These are phyloP conservation scores for Incurvaria masculella DNA, from an alignment of 2,888 invertebrate genomes.

Conservation along the genomic window DNA sequence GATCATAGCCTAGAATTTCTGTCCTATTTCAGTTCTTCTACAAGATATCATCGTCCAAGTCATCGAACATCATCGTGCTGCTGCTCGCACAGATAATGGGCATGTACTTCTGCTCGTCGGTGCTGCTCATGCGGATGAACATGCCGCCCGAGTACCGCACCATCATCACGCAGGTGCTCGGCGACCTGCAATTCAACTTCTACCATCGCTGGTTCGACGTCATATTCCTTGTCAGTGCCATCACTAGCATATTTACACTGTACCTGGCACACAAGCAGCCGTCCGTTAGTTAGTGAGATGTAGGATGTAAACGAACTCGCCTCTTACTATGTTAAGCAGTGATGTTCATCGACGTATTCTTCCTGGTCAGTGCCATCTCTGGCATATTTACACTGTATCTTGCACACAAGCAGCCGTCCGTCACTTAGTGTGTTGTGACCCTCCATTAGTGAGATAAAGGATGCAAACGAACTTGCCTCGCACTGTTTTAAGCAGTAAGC, in stretches of 20 bases:
- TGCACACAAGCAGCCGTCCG: conserved; percentile 86
- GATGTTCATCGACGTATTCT: conserved; percentile 99
- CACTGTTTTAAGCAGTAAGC: too few relatives aligned
- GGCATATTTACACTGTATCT: conserved; percentile 95
- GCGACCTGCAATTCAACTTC: conserved; percentile 97
- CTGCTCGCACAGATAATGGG: conserved; percentile 99
- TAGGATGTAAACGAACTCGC: too few relatives aligned
- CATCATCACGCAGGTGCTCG: conserved; percentile 83
- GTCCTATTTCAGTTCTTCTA: conserved; percentile 84
- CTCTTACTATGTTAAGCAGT: too few relatives aligned
- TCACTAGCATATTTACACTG: conserved; percentile 92
- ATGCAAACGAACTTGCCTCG: too few relatives aligned
- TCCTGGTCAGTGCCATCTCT: conserved; percentile 92
- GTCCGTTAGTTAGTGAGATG: conserved; percentile 47
- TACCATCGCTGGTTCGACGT: conserved; percentile 99
- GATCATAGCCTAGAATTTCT: too few relatives aligned
- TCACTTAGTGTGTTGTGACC: too few relatives aligned
- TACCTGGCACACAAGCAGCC: conserved; percentile 93
- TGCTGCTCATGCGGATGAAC: conserved; percentile 97
- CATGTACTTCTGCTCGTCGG: conserved; percentile 99
- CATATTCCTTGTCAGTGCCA: conserved; percentile 94
- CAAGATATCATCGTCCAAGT: conserved; percentile 97
- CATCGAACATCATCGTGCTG: conserved; percentile 96
- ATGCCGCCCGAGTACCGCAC: conserved; percentile 97
- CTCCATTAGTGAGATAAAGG: too few relatives aligned